A percentile compares a stretch with the other conserved stretches of the same genome.
Conservation (phyloP, 2,113 vertebrate genomes). For the Gopherus evgoodei region DNA sequence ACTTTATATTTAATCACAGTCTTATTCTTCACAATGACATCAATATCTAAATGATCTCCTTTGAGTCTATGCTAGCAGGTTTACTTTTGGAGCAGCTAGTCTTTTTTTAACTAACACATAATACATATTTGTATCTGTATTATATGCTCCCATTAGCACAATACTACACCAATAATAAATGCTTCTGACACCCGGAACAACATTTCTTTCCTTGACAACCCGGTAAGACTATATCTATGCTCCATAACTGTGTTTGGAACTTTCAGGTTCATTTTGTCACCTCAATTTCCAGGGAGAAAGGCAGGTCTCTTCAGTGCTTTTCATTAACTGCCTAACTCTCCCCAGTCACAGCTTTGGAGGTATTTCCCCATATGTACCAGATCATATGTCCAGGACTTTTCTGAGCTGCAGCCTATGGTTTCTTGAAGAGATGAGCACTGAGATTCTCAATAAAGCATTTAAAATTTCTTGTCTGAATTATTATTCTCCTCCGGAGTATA, state of each 20-base stretch:
- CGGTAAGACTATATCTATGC: neutral
- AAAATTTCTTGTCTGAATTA: neutral
- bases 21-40: neutral
- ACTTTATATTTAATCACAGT: neutral
- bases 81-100: neutral
- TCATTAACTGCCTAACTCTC: neutral
- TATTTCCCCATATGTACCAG: neutral
- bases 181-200: neutral
- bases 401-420: neutral
- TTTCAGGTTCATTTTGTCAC: neutral
- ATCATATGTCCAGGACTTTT: neutral
- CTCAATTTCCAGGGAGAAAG: neutral
- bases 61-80: neutral
- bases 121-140: neutral
- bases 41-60: neutral
- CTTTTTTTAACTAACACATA: neutral
- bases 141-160: accelerated
- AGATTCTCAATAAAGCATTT: neutral
- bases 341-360: neutral
- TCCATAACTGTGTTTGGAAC: neutral
- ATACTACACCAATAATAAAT: neutral
- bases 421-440: neutral
- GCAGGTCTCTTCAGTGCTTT: accelerated
- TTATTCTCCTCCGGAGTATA: neutral
- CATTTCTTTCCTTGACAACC: neutral